These are phyloP conservation scores for Uromys caudimaculatus DNA, from an alignment of 2,797 vertebrate genomes.

Conservation along the genomic window DNA sequence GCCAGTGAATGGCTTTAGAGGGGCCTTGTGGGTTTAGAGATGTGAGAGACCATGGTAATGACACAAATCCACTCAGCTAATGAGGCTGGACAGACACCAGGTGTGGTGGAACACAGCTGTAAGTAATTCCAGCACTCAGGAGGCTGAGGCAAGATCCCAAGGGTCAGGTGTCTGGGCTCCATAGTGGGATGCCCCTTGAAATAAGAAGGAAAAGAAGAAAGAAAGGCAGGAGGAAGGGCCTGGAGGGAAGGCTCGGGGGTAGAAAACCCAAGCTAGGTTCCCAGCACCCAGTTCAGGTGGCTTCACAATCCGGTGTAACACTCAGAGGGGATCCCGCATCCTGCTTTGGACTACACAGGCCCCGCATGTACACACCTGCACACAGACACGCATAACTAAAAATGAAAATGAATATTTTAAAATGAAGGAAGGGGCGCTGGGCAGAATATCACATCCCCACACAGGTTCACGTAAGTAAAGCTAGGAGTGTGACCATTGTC, in stretches of 20 bases:
- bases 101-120: background rate
- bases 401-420: background rate
- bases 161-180: background rate
- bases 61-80: background rate
- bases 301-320: background rate
- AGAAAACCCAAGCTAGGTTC: background rate
- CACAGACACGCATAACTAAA: background rate
- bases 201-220: background rate
- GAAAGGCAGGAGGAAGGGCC: background rate
- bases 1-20: background rate
- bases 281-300: background rate
- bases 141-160: background rate
- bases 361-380: background rate
- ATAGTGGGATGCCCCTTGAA: rapidly evolving
- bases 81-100: too few species aligned
- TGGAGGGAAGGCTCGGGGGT: background rate
- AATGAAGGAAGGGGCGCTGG: background rate
- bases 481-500: background rate
- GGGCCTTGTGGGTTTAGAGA: background rate
- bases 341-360: background rate
- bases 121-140: background rate
- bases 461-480: background rate
- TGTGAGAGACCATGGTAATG: background rate
- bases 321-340: background rate
- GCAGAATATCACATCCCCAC: background rate